Evolutionary conservation across 2,888 invertebrate species (phyloP).

Genomic region (Eupeodes latifasciatus): DNA sequence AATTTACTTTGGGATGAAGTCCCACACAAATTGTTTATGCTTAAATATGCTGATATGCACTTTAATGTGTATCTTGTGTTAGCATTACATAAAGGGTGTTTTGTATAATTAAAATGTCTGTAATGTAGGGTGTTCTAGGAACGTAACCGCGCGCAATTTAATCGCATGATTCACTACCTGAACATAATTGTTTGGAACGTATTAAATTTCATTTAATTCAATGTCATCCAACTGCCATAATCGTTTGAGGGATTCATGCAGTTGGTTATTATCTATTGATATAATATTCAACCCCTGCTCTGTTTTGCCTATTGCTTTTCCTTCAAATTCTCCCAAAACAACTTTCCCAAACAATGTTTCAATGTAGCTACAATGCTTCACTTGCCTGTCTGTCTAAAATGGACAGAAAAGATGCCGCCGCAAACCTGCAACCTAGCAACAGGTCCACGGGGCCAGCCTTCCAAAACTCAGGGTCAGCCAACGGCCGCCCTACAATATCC

Average conservation of each 20-base stretch:
- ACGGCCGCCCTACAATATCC: background rate
- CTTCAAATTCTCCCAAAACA: background rate
- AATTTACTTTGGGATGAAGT: too few species aligned
- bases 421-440: background rate
- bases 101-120: too few species aligned
- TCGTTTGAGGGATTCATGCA: background rate
- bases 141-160: too few species aligned
- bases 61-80: too few species aligned
- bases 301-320: background rate
- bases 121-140: too few species aligned
- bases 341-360: background rate
- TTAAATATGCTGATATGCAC: too few species aligned
- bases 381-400: background rate
- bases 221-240: slow-evolving; percentile 19
- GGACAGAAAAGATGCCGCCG: background rate
- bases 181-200: too few species aligned
- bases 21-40: too few species aligned
- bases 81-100: too few species aligned
- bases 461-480: background rate
- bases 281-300: background rate
- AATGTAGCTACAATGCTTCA: background rate
- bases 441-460: too few species aligned
- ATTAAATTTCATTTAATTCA: too few species aligned
- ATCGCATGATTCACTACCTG: too few species aligned
- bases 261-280: background rate